Conservation (phyloP, 2,113 vertebrate species). For the Brienomyrus brachyistius region DNA sequence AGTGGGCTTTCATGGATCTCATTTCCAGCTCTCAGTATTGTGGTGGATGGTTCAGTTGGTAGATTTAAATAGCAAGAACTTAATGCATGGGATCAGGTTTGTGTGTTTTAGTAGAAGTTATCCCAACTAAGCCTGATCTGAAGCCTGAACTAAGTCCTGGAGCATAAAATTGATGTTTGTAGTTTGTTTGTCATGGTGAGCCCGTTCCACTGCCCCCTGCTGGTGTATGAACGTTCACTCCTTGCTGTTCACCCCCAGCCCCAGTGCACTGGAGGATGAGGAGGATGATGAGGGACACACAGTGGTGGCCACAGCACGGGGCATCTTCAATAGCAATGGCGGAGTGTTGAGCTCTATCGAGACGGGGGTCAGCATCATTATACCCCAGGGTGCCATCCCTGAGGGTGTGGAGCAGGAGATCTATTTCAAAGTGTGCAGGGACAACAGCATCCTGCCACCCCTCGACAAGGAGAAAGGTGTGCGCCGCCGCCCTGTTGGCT, state of each 20-base stretch:
- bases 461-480: slow-evolving; percentile 98
- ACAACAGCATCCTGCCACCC: slow-evolving; percentile 96
- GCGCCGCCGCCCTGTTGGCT: slow-evolving; percentile 5
- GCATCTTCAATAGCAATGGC: slow-evolving; percentile 92
- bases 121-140: neutral
- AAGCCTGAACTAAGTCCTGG: neutral
- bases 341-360: slow-evolving; percentile 95
- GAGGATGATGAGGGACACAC: slow-evolving; percentile 96
- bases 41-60: neutral
- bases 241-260: slow-evolving; percentile 54
- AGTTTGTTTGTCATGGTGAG: neutral
- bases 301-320: slow-evolving; percentile 91
- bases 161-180: neutral
- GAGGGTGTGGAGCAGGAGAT: slow-evolving; percentile 96
- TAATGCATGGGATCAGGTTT: neutral
- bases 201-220: neutral
- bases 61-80: neutral
- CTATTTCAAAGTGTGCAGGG: slow-evolving; percentile 98
- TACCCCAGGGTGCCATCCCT: slow-evolving; percentile 94
- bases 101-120: neutral
- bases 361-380: slow-evolving; percentile 97
- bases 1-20: neutral
- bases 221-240: neutral
- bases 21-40: neutral
- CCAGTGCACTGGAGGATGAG: slow-evolving; percentile 86